phyloP scores from a whole-genome alignment of 2,113 vertebrate species.

The Rhea pennata region DNA sequence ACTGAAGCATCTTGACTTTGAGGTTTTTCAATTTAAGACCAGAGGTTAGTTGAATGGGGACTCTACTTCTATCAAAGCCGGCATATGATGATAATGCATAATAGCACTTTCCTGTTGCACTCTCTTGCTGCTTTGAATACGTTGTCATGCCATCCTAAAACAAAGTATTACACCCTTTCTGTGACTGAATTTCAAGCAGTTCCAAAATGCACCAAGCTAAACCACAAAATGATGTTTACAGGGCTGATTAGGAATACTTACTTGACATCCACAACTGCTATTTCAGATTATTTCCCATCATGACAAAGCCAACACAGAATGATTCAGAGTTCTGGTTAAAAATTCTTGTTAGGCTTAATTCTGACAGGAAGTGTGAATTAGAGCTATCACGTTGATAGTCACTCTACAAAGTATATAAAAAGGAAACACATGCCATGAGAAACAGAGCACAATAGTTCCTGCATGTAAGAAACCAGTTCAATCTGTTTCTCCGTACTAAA shows the following conservation, averaged over 20 bases:
- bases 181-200: background rate
- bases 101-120: background rate
- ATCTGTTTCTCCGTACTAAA: background rate
- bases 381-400: background rate
- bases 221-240: background rate
- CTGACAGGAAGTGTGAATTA: background rate
- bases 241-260: background rate
- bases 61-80: background rate
- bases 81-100: background rate
- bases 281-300: background rate
- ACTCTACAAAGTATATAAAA: background rate
- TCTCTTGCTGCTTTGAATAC: background rate
- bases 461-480: background rate
- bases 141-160: background rate
- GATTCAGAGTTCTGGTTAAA: background rate
- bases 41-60: background rate
- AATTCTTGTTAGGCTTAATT: background rate
- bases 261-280: background rate
- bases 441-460: background rate
- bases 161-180: background rate
- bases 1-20: background rate
- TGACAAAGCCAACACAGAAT: background rate
- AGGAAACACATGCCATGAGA: background rate
- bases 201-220: background rate
- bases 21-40: background rate